Percentiles rank a stretch among this genome's conserved stretches.
phyloP scores from a whole-genome alignment of 2,797 vertebrate species.

The Diglossa cyanea region DNA sequence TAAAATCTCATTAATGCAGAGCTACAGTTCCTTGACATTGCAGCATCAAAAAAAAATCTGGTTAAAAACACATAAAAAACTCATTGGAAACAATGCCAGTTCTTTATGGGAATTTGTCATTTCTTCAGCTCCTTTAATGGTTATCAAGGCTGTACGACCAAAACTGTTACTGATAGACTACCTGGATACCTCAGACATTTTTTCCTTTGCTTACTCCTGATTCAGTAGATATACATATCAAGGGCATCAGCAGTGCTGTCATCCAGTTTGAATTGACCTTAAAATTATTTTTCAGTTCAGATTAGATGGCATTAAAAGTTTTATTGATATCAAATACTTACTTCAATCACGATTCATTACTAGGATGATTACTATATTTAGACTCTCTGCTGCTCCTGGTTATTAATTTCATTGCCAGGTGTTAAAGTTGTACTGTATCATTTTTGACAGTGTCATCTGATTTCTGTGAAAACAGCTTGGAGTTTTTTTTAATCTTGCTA shows the following conservation, averaged over 20 bases:
- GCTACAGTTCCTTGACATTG: neutral
- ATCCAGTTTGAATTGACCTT: neutral
- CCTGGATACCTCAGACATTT: neutral
- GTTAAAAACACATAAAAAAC: neutral
- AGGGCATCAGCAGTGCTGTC: neutral
- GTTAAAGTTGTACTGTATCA: neutral
- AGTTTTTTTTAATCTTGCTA: neutral
- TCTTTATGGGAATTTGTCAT: neutral
- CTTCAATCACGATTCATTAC: neutral
- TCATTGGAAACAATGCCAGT: neutral
- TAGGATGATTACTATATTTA: neutral
- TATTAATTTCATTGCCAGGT: neutral
- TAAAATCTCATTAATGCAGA: neutral
- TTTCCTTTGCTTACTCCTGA: neutral
- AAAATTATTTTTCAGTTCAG: neutral
- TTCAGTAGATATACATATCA: neutral
- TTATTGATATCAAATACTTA: neutral
- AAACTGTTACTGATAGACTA: neutral
- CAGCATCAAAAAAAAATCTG: neutral
- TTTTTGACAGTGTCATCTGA: neutral
- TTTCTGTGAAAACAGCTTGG: neutral
- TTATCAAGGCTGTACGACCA: neutral
- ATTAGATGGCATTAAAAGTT: neutral
- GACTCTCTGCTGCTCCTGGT: neutral
- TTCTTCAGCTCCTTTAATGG: neutral